Evolutionary conservation across 1,140 invertebrate genomes (phyloP).

Genomic region (Melipona quadrifasciata): DNA sequence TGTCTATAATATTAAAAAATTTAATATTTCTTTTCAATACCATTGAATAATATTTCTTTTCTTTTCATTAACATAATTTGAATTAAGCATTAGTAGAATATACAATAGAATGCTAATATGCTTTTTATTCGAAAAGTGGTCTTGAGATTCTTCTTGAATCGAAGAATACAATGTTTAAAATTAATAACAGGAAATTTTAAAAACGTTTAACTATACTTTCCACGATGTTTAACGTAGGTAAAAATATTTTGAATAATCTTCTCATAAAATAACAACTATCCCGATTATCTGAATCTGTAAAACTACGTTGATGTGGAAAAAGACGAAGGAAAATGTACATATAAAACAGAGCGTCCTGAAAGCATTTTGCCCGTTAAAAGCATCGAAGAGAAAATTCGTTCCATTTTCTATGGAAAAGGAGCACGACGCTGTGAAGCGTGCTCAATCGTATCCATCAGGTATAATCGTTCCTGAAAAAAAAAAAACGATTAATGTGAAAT

Average conservation of each 20-base stretch:
- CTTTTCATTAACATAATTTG: too few species aligned
- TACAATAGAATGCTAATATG: too few species aligned
- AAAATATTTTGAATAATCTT: background rate
- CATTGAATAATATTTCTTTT: too few species aligned
- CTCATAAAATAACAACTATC: background rate
- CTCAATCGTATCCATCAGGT: constrained; percentile 58
- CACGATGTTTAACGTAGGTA: background rate
- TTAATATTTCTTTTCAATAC: too few species aligned
- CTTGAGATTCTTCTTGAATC: too few species aligned
- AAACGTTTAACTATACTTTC: background rate
- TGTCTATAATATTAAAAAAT: too few species aligned
- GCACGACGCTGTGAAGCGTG: constrained; percentile 48
- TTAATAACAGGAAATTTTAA: background rate
- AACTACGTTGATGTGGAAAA: constrained; percentile 2
- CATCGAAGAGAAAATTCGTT: constrained; percentile 64
- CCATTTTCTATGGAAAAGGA: constrained; percentile 61
- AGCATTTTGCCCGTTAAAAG: constrained; percentile 67
- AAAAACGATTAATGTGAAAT: constrained; percentile 52
- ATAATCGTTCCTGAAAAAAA: constrained; percentile 61
- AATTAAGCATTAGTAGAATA: too few species aligned
- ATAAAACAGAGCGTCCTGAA: constrained; percentile 64
- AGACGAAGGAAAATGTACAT: constrained; percentile 49
- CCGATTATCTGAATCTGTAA: constrained; percentile 15
- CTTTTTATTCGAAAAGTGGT: too few species aligned
- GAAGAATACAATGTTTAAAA: background rate